These are phyloP conservation scores for Poecilia velifera DNA, from an alignment of 2,797 vertebrate genomes.

Conservation along the genomic window DNA sequence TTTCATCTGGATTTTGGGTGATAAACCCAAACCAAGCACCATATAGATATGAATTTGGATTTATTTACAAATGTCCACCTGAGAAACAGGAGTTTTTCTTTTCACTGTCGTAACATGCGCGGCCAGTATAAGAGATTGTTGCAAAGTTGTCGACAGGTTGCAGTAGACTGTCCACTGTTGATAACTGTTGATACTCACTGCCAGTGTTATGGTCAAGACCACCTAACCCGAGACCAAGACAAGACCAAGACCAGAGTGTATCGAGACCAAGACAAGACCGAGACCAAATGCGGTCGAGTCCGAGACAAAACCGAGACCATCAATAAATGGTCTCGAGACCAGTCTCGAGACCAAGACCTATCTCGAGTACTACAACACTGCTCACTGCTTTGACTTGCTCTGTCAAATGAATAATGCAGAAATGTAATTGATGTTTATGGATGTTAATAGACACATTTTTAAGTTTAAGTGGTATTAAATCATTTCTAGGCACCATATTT, in stretches of 20 bases:
- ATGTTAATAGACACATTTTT: not conserved
- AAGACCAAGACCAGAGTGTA: too few species aligned
- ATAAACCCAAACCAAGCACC: not conserved
- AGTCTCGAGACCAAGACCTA: too few species aligned
- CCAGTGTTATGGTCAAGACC: too few species aligned
- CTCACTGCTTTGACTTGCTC: not conserved
- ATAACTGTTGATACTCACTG: not conserved
- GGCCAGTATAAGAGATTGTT: not conserved
- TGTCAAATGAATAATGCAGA: not conserved
- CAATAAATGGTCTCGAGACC: too few species aligned
- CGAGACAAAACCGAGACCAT: too few species aligned
- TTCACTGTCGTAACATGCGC: not conserved
- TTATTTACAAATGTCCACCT: not conserved
- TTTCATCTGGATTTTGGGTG: not conserved
- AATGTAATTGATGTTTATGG: not conserved
- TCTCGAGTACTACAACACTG: too few species aligned
- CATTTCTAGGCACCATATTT: not conserved
- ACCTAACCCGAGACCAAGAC: too few species aligned
- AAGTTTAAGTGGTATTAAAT: not conserved
- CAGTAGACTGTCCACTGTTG: not conserved
- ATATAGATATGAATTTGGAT: not conserved
- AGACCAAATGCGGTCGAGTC: too few species aligned
- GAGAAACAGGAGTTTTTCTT: not conserved
- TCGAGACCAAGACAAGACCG: too few species aligned
- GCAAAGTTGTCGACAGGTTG: not conserved